Evolutionary conservation across 2,888 invertebrate species (phyloP).

Genomic region (Pachydiplax longipennis): DNA sequence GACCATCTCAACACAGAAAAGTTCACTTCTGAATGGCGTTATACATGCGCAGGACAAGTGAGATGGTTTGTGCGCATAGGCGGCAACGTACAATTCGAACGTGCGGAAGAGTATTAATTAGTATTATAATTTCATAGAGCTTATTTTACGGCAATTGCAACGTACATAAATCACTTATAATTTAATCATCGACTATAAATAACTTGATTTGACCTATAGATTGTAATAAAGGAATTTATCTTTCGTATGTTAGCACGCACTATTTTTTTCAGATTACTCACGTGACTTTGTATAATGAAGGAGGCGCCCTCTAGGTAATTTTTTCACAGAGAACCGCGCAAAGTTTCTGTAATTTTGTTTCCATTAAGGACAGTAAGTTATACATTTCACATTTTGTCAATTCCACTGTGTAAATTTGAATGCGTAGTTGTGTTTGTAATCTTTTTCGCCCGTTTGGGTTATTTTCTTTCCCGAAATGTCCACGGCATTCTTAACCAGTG

Average conservation of each 20-base stretch:
- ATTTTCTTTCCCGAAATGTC: too few species aligned
- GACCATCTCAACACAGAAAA: constrained; percentile 34
- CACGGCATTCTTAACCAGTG: too few species aligned
- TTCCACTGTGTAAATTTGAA: too few species aligned
- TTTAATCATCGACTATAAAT: too few species aligned
- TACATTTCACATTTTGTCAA: too few species aligned
- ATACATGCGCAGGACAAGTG: constrained; percentile 35
- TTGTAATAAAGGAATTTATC: background rate
- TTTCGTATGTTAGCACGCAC: background rate
- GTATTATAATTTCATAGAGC: background rate
- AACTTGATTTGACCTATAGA: too few species aligned
- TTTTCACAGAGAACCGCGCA: background rate
- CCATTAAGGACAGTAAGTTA: too few species aligned
- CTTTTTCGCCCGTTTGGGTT: too few species aligned
- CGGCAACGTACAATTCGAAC: constrained; percentile 31
- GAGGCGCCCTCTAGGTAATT: background rate
- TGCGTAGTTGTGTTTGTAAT: too few species aligned
- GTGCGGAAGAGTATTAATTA: constrained; percentile 20
- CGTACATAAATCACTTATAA: too few species aligned
- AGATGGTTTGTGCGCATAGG: constrained; percentile 32
- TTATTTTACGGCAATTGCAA: too few species aligned
- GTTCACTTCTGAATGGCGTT: constrained; percentile 29
- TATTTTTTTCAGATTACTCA: background rate
- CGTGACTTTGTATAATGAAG: background rate
- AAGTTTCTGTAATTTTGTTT: too few species aligned